Percentiles rank a stretch among this genome's conserved stretches.
These are phyloP conservation scores for Samia ricini DNA, from an alignment of 1,140 invertebrate species.

Conservation along the genomic window DNA sequence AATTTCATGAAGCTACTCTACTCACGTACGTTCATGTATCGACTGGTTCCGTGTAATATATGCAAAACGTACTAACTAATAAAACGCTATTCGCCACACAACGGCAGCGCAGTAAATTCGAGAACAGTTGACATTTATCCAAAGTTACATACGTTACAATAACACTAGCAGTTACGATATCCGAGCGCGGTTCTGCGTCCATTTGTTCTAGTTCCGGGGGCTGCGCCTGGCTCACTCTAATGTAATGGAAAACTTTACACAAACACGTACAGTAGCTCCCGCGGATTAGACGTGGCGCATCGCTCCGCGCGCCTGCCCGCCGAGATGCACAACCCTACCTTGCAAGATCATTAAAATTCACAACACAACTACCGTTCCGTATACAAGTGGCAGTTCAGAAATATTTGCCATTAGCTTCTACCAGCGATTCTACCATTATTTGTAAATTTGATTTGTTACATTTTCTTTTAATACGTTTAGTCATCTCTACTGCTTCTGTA, in stretches of 20 bases:
- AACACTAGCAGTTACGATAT: constrained; percentile 64
- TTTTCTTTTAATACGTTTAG: neutral
- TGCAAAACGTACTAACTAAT: constrained; percentile 63
- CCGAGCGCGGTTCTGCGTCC: constrained; percentile 43
- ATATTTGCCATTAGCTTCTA: constrained; percentile 24
- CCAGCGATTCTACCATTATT: neutral
- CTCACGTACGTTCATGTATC: constrained; percentile 35
- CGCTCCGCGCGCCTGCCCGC: constrained; percentile 4
- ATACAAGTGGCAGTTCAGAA: constrained; percentile 24
- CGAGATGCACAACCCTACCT: neutral
- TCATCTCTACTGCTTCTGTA: neutral
- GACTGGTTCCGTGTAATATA: constrained; percentile 45
- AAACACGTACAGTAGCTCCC: constrained; percentile 37
- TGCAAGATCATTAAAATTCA: constrained; percentile 15
- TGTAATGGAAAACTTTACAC: constrained; percentile 60
- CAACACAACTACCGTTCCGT: constrained; percentile 25
- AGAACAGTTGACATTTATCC: constrained; percentile 66
- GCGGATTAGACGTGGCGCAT: constrained; percentile 40
- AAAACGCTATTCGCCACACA: constrained; percentile 46
- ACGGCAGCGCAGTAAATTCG: constrained; percentile 53
- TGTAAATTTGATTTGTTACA: neutral
- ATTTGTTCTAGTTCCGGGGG: constrained; percentile 56
- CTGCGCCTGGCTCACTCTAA: constrained; percentile 33
- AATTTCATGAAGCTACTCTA: constrained; percentile 28
- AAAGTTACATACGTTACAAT: constrained; percentile 70